A percentile compares a stretch with the other conserved stretches of the same genome.
Conservation (phyloP, 2,113 vertebrate species). For the Eubucco bourcierii region DNA sequence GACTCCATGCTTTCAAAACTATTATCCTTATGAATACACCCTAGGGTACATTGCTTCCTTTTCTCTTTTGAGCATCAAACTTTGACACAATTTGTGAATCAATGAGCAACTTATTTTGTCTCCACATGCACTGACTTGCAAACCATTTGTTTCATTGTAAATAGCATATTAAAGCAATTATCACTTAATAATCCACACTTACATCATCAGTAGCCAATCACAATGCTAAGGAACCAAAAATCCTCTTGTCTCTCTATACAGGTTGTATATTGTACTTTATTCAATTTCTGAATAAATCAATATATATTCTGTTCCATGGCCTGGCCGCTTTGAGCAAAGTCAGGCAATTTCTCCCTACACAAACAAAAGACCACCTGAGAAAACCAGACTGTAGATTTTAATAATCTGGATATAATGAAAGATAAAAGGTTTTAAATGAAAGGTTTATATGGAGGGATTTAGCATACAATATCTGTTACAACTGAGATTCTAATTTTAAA, state of each 20-base stretch:
- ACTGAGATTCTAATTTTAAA: neutral
- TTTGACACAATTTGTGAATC: conserved; percentile 34
- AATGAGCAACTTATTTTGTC: conserved; percentile 41
- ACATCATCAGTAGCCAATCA: neutral
- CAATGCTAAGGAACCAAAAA: neutral
- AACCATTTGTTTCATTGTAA: conserved; percentile 28
- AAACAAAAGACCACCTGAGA: neutral
- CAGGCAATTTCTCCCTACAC: neutral
- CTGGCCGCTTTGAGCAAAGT: neutral
- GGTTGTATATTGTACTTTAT: neutral
- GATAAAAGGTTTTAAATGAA: neutral
- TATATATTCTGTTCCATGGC: neutral
- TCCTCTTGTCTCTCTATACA: neutral
- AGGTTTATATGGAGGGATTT: neutral
- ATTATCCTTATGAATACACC: neutral
- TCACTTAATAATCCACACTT: conserved; percentile 1
- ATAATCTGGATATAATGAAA: neutral
- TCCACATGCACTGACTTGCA: conserved; percentile 3
- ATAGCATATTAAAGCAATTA: conserved; percentile 26
- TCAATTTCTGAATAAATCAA: conserved; percentile 2
- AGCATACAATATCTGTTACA: neutral
- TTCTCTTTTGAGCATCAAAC: neutral
- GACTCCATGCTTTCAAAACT: neutral
- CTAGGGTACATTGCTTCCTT: neutral
- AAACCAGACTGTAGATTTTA: neutral